phyloP scores from a whole-genome alignment of 2,797 vertebrate species.

The Neosilurus hyrtlii region DNA sequence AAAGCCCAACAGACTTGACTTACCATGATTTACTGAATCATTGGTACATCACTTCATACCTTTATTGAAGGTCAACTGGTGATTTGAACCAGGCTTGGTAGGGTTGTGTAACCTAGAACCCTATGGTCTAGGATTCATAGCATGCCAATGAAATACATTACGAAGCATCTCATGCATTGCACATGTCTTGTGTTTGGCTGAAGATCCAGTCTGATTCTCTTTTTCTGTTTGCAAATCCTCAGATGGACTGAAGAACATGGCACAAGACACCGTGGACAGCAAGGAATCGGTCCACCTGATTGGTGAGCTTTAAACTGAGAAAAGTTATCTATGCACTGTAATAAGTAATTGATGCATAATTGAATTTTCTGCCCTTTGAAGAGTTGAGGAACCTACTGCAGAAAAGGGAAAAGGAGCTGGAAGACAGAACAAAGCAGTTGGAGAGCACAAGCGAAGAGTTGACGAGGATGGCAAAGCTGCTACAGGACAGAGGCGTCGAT shows the following conservation, averaged over 20 bases:
- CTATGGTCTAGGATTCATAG: not conserved
- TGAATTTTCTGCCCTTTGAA: not conserved
- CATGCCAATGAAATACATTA: not conserved
- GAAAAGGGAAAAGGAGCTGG: not conserved
- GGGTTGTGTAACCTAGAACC: too few relatives aligned
- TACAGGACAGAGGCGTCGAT: not conserved
- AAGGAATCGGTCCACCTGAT: not conserved
- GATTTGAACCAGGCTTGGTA: not conserved
- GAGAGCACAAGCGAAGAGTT: not conserved
- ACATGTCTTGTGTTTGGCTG: not conserved
- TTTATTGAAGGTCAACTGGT: not conserved
- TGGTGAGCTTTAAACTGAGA: not conserved
- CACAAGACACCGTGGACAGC: not conserved
- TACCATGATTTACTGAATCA: not conserved
- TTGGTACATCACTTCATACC: not conserved
- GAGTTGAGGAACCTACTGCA: conserved; percentile 3
- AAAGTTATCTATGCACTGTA: too few relatives aligned
- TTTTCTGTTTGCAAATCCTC: not conserved
- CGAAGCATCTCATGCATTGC: not conserved
- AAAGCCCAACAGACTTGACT: too few relatives aligned
- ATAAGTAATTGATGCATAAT: not conserved
- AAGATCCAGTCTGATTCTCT: not conserved
- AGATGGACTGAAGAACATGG: not conserved
- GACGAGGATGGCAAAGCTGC: too few relatives aligned
- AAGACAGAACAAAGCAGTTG: not conserved